Percentiles rank a stretch among this genome's conserved stretches.
phyloP scores from a whole-genome alignment of 92 coral and sea anemone genomes.

The Actinernus sp. region DNA sequence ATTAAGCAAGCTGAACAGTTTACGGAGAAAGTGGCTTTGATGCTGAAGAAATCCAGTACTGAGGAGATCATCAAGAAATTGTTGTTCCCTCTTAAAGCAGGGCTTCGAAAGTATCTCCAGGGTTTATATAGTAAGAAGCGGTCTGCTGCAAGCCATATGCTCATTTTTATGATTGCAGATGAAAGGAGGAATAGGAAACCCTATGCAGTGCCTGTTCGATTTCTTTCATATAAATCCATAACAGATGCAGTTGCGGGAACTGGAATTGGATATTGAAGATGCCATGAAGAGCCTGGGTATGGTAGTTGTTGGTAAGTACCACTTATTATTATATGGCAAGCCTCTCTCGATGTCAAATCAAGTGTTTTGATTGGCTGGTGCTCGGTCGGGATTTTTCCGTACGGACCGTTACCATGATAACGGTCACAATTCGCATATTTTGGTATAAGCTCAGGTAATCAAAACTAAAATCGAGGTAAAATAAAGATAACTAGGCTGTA shows the following conservation, averaged over 20 bases:
- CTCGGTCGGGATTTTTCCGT: too few relatives aligned
- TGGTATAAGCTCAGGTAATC: too few relatives aligned
- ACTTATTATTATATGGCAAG: too few relatives aligned
- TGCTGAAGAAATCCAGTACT: neutral
- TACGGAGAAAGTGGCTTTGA: neutral
- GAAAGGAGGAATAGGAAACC: constrained; percentile 46
- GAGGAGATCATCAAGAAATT: constrained; percentile 5
- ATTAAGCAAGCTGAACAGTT: constrained; percentile 15
- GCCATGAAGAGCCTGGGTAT: constrained; percentile 21
- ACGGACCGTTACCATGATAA: too few relatives aligned
- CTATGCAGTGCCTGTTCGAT: constrained; percentile 63
- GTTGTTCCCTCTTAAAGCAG: neutral
- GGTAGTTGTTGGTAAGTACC: constrained; percentile 11
- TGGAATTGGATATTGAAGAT: constrained; percentile 16
- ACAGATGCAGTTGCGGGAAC: constrained; percentile 46
- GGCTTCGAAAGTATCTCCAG: constrained; percentile 5
- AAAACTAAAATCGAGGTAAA: too few relatives aligned
- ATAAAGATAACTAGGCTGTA: too few relatives aligned
- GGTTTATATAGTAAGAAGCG: constrained; percentile 42
- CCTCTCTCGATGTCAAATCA: too few relatives aligned
- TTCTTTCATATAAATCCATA: constrained; percentile 51
- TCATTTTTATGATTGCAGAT: constrained; percentile 64
- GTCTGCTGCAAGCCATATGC: constrained; percentile 45
- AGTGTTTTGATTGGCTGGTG: too few relatives aligned
- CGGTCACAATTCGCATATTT: too few relatives aligned